Conservation (phyloP, 2,797 vertebrate genomes). For the Orestias chungarensis region DNA sequence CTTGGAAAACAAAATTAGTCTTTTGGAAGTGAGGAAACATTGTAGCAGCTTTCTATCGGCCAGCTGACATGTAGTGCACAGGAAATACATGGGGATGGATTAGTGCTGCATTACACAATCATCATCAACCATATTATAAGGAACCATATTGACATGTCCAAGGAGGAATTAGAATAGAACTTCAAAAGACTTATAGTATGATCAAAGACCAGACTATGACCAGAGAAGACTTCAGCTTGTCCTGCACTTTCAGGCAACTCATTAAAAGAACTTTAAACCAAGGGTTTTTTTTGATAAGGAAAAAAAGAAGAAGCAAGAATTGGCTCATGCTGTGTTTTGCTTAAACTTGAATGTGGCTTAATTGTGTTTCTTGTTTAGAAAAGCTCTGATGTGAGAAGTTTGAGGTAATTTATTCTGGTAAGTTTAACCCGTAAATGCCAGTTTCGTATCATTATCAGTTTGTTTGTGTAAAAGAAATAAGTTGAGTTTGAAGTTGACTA, state of each 20-base stretch:
- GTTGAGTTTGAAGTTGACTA: constrained; percentile 3
- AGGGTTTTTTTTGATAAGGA: neutral
- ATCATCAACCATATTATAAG: too few relatives aligned
- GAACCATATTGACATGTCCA: too few relatives aligned
- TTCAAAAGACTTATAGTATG: too few relatives aligned
- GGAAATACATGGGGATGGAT: neutral
- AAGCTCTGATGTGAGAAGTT: neutral
- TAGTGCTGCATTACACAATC: neutral
- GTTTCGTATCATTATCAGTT: neutral
- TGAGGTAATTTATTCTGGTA: neutral
- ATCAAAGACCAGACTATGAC: too few relatives aligned
- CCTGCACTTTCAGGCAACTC: neutral
- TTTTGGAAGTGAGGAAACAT: neutral
- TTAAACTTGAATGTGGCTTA: neutral
- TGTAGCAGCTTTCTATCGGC: neutral
- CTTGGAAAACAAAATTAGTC: neutral
- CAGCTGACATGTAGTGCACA: neutral
- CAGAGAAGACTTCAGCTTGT: neutral
- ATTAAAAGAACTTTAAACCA: neutral
- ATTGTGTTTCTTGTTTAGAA: neutral
- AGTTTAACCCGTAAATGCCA: neutral
- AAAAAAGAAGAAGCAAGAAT: neutral
- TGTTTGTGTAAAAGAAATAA: neutral
- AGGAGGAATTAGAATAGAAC: too few relatives aligned
- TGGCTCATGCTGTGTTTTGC: neutral